Conservation (phyloP, 2,113 vertebrate species). For the Tinamus guttatus region DNA sequence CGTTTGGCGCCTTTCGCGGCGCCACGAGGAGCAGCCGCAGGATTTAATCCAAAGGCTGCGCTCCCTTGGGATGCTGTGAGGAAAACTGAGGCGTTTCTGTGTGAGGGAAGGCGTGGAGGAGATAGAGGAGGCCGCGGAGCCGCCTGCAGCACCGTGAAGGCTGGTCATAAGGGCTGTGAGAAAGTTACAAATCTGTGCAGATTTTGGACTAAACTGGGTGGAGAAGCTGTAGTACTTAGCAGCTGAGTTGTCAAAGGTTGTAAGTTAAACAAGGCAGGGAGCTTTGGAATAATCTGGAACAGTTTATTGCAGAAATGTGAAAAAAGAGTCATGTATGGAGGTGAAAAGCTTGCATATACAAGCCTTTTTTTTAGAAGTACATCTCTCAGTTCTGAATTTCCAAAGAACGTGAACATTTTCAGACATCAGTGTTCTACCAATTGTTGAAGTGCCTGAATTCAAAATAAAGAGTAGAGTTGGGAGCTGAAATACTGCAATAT, state of each 20-base stretch:
- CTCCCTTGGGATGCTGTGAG: accelerated
- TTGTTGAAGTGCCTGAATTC: neutral
- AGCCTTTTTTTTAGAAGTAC: accelerated
- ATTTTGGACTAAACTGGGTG: no score
- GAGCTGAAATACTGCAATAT: accelerated
- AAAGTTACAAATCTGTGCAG: no score
- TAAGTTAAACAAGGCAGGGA: neutral
- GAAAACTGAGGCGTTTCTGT: neutral
- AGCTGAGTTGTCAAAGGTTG: no score
- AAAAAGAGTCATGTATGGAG: accelerated
- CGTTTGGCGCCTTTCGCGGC: neutral
- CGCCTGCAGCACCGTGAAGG: neutral
- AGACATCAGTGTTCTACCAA: neutral
- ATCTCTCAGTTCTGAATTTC: accelerated
- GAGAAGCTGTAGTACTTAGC: neutral
- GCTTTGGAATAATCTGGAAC: neutral
- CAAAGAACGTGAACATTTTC: neutral
- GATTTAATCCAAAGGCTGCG: accelerated
- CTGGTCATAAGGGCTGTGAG: accelerated
- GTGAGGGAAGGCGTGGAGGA: neutral
- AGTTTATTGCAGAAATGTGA: neutral
- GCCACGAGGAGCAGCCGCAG: accelerated
- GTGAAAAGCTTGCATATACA: neutral
- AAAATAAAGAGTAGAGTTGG: neutral
- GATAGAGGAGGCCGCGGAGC: no score